Evolutionary conservation across 2,113 vertebrate species (phyloP).

Genomic region (Microcebus griseorufus): DNA sequence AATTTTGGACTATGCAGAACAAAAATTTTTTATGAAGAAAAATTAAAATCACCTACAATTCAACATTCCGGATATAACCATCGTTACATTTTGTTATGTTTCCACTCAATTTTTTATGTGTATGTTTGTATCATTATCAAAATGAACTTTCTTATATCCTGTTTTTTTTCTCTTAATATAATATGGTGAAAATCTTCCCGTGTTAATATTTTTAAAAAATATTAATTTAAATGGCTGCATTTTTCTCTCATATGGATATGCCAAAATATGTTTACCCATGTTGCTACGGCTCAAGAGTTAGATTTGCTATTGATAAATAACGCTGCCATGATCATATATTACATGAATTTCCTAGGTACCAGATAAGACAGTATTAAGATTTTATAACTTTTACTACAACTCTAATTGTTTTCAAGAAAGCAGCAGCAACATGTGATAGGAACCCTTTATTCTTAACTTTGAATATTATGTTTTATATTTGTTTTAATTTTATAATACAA

Average conservation of each 20-base stretch:
- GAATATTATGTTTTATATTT: background rate
- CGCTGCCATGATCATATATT: background rate
- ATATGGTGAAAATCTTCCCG: background rate
- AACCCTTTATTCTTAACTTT: background rate
- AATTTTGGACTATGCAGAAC: background rate
- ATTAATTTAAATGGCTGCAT: background rate
- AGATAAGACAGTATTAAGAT: background rate
- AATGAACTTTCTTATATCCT: background rate
- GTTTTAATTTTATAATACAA: background rate
- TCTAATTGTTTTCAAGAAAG: background rate
- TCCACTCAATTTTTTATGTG: background rate
- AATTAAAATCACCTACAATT: background rate
- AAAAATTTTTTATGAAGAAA: background rate
- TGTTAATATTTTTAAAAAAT: constrained; percentile 3
- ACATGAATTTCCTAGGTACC: background rate
- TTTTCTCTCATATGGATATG: background rate
- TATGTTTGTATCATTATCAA: background rate
- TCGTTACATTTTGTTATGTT: background rate
- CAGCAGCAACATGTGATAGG: background rate
- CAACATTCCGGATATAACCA: background rate
- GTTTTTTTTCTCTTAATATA: background rate
- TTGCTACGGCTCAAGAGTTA: background rate
- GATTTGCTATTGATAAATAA: constrained; percentile 13
- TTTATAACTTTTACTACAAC: background rate
- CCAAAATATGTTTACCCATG: background rate